Evolutionary conservation across 2,113 vertebrate species (phyloP), one percentile per base, ranked within the genome.

Genomic region (Saiga tatarica): DNA sequence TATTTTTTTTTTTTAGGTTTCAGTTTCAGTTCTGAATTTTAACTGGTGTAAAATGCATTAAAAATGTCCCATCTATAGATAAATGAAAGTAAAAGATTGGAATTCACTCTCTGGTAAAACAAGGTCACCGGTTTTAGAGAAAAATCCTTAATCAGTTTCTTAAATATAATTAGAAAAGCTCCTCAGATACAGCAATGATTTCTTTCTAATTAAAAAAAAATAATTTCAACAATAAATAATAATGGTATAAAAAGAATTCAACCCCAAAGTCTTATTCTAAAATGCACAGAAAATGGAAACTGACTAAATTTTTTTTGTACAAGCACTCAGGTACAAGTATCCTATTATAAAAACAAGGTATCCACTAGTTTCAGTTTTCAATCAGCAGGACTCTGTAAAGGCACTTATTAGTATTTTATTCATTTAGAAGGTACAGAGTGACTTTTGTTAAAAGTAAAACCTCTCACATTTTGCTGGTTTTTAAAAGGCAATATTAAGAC

Each of bases 41-140:
- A 60, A 82, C 84, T 30, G 26, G 3, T 62, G 23, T 89, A 86
- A 94, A 91, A 76, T 87, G 9, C 21, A 47, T 50, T 91, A n/a
- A 84, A 85, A 89, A 36, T 39, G 42, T 52, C 45, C 47, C 19
- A 17, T 74, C 52, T 71, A 13, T 25, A 95, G 60, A 89, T 92
- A 55, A 89, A 83, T 92, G 71, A 26, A 87, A 71, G 81, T 59
- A 92, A 96, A 92, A 76, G 39, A 95, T 6, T 79, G 26, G 93
- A 74, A 91, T 83, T 93, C 23, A 84, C n/a, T 94, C 33, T 90
- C 33, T 50, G 36, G 71, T 89, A 89, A 96, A 97, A 92, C 25
- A 82, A 90, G 90, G 81, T 89, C 81, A 94, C 59, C 85, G 59
- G 86, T 64, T 62, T 89, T 86, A 88, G 21, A 64, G 39, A 87